Base-by-base conservation (phyloP, 2,888 invertebrate species). In the Callyntrura guangdongensis region DNA sequence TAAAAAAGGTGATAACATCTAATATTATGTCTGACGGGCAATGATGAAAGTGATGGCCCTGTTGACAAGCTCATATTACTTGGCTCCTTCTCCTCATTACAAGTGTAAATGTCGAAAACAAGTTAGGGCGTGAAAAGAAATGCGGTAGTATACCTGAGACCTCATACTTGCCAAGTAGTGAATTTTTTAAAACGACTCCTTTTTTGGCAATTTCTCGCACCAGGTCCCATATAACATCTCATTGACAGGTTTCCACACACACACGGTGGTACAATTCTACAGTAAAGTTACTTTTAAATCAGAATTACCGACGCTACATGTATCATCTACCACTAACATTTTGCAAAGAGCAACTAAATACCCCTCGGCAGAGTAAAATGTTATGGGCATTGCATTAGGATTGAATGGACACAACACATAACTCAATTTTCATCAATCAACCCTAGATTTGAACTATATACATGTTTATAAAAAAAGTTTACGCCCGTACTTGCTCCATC, bases 91-190 rank as follows among this genome's bases (percentile, higher is more conserved):
- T 36, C 9, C 36, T 45, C 22, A 53, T 77, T 77, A 25, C 14
- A 77, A 20, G 77, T 77, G 77, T 77, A 49, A 77, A 77, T 56
- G 77, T 22, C 25, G 17, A 17, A 17, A 77, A 25, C 53, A 53
- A 22, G 36, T 22, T 9, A 77, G 49, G 74, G 67, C 47, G 74
- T 49, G 53, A 47, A 77, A 49, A 22, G 17, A 74, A 74, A 27
- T 36, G 14, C n/a, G 22, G 53, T 77, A 77, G n/a, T 25, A 25
- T 14, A 27, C 20, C 47, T 74, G 74, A 12, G 14, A 69, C 27
- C 72, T 17, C 36, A 20, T 72, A 72, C 36, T 27, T 72, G 36
- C 72, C 67, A 67, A 67, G 27, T 27, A 8, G 27, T 14, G 25
- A 67, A 27, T 27, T 67, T n/a, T 27, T 22, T 27, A 67, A 67